A percentile compares a stretch with the other conserved stretches of the same genome.
Evolutionary conservation across 2,113 vertebrate genomes (phyloP).

Genomic region (Pardalotus punctatus): DNA sequence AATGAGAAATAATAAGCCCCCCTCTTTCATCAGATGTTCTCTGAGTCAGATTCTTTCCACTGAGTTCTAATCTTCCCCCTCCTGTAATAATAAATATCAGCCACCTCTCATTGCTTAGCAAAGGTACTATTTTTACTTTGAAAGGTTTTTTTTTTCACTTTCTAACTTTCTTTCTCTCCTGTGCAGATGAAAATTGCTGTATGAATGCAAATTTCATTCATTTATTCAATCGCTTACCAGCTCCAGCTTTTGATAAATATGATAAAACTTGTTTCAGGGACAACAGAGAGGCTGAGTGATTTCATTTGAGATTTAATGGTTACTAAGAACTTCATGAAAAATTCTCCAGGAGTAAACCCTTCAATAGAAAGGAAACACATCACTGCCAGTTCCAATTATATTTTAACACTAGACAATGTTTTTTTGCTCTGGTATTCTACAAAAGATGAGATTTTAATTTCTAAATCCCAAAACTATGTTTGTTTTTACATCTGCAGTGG

Average conservation of each 20-base stretch:
- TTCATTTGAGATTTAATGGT: neutral
- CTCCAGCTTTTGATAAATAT: conserved; percentile 17
- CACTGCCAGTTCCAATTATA: neutral
- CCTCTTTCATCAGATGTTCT: neutral
- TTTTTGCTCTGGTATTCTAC: neutral
- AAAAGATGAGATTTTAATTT: neutral
- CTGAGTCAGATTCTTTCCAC: neutral
- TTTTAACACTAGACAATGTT: neutral
- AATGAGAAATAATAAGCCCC: neutral
- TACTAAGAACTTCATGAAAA: neutral
- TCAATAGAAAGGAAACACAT: neutral
- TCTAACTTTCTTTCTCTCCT: neutral
- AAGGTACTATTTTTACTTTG: neutral
- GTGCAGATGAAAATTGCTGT: neutral
- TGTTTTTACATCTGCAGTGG: neutral
- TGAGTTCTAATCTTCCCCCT: neutral
- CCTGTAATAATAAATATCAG: neutral
- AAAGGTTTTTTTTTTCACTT: neutral
- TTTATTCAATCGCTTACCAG: neutral
- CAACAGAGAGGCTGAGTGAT: neutral
- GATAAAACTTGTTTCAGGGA: neutral
- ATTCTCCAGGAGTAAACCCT: neutral
- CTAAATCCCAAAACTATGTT: neutral
- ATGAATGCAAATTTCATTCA: conserved; percentile 39
- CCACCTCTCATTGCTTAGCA: neutral